Evolutionary conservation across 2,113 vertebrate genomes (phyloP).

Genomic region (Paedocypris sp.): DNA sequence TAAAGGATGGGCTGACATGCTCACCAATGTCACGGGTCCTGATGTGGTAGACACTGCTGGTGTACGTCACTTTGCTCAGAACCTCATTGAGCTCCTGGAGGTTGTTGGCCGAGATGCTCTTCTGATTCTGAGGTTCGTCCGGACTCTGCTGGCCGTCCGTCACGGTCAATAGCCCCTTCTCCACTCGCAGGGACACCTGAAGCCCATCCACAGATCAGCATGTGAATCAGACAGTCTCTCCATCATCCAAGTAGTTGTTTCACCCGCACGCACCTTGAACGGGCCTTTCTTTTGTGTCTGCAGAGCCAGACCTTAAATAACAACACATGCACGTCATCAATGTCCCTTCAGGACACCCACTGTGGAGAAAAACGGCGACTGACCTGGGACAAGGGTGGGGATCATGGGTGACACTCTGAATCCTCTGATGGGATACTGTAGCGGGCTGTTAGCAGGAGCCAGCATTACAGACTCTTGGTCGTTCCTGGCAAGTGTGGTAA

Average conservation of each 20-base stretch:
- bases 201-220: not conserved
- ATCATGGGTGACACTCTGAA: constrained; percentile 35
- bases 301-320: constrained; percentile 36
- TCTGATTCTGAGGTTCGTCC: constrained; percentile 26
- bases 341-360: no score
- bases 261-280: constrained; percentile 33
- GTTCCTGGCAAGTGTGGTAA: no score
- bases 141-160: constrained; percentile 45
- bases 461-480: constrained; percentile 26
- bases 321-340: not conserved
- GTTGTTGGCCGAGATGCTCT: constrained; percentile 41
- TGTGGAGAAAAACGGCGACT: no score
- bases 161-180: constrained; percentile 47
- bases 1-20: no score
- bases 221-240: no score
- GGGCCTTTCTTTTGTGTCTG: constrained; percentile 13
- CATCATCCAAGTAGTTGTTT: no score
- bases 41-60: constrained; percentile 50
- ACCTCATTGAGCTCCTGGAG: constrained; percentile 44
- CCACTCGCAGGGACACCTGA: constrained; percentile 50
- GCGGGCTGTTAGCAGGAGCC: constrained; percentile 40
- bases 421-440: constrained; percentile 47
- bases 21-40: constrained; percentile 49
- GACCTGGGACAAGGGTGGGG: constrained; percentile 37
- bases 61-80: constrained; percentile 52